A percentile compares a stretch with the other conserved stretches of the same genome.
Conservation (phyloP, 2,888 invertebrate genomes). For the Apamea anceps region DNA sequence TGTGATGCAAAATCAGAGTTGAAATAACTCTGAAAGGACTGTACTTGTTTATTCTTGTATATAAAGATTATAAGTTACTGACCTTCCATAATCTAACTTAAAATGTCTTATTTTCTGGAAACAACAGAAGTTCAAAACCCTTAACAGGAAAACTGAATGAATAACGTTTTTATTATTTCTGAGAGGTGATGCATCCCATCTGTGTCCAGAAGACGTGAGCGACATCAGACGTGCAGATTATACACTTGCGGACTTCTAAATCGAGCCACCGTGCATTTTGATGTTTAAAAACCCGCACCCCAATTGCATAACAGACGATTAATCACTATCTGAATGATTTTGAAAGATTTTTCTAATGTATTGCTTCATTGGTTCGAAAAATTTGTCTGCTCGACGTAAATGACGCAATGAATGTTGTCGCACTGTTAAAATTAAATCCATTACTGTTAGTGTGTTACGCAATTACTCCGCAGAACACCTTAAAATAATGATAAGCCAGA, state of each 20-base stretch:
- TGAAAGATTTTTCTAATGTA: too few species aligned
- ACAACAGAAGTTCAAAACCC: constrained; percentile 37
- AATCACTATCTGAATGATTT: too few species aligned
- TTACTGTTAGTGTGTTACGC: too few species aligned
- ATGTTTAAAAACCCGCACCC: background rate
- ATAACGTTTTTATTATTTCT: constrained; percentile 30
- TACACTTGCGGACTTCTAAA: background rate
- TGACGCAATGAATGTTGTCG: too few species aligned
- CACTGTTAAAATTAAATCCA: too few species aligned
- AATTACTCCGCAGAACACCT: background rate
- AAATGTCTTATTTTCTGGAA: constrained; percentile 30
- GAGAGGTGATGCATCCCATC: constrained; percentile 38
- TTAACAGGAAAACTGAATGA: constrained; percentile 38
- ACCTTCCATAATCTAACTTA: constrained; percentile 42
- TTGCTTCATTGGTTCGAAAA: too few species aligned
- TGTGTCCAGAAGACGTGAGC: constrained; percentile 43
- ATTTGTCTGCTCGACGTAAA: too few species aligned
- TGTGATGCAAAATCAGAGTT: background rate
- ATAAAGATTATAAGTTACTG: constrained; percentile 33
- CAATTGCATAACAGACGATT: too few species aligned
- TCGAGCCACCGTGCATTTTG: background rate
- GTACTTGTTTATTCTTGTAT: constrained; percentile 12
- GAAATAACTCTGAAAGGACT: background rate
- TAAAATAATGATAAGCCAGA: background rate
- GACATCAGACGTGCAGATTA: constrained; percentile 54